A percentile compares a stretch with the other conserved stretches of the same genome.
Evolutionary conservation across 1,140 invertebrate genomes (phyloP).

Genomic region (Drosophila parabipectinata): DNA sequence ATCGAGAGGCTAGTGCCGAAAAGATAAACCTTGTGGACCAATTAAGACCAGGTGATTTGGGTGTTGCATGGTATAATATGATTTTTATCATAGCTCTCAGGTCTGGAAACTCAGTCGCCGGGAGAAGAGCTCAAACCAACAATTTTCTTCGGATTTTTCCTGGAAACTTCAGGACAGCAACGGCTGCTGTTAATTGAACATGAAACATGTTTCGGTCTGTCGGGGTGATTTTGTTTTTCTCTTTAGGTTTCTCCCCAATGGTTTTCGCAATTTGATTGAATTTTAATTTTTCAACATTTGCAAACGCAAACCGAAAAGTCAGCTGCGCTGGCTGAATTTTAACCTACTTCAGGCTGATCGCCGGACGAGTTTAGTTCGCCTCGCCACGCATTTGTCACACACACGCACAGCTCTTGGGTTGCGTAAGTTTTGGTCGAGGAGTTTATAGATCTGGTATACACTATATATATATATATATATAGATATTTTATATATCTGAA

Average conservation of each 20-base stretch:
- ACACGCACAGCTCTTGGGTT: conserved; percentile 43
- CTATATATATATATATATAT: conserved; percentile 8
- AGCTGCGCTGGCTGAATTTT: conserved; percentile 49
- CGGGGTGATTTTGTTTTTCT: conserved; percentile 38
- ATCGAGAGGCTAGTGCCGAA: conserved; percentile 17
- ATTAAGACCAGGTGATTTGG: conserved; percentile 26
- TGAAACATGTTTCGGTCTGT: conserved; percentile 52
- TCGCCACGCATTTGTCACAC: conserved; percentile 62
- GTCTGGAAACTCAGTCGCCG: background rate
- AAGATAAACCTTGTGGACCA: conserved; percentile 35
- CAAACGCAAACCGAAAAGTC: conserved; percentile 58
- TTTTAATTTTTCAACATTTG: conserved; percentile 69
- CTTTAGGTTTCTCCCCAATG: conserved; percentile 39
- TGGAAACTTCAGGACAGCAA: background rate
- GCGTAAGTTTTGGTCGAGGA: conserved; percentile 46
- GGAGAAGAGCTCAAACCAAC: conserved; percentile 15
- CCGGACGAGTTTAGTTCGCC: conserved; percentile 63
- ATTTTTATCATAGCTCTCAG: conserved; percentile 28
- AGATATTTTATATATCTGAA: background rate
- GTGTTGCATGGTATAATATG: conserved; percentile 31
- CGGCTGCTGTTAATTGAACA: conserved; percentile 54
- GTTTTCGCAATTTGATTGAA: conserved; percentile 72
- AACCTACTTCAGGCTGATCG: conserved; percentile 65
- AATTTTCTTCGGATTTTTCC: conserved; percentile 26
- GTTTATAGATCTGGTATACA: conserved; percentile 5